Base-by-base conservation (phyloP, 2,888 invertebrate species). In the Spatulosminthurus flaviceps region DNA sequence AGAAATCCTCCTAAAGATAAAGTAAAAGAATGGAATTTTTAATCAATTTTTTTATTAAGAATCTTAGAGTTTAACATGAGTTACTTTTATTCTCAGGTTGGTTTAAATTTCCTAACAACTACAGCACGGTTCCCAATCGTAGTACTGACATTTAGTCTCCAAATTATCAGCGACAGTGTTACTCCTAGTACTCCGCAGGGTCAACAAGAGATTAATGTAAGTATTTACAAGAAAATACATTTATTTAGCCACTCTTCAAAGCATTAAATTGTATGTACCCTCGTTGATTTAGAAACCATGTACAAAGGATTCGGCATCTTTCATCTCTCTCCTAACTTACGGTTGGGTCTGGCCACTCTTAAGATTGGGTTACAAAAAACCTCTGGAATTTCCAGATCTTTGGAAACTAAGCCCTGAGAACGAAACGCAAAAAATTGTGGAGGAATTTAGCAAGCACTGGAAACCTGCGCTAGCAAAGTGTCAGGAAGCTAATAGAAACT, bases 351-450 rank as follows among this genome's bases (percentile, higher is more conserved):
- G 4, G 9, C 51, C 51, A 19, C 51, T 51, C 5, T 19, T 51
- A 13, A 87, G 88, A 82, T 86, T 87, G 67, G 90, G 90, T 0
- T 90, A 88, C 86, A 87, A 87, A 77, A 88, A 88, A 75, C 88
- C 90, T 0, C 85, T 92, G 80, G 88, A 87, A 60, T 86, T 86
- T 66, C 86, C 88, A 24, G 90, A 91, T 84, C 86, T 91, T 70
- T 91, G 90, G 90, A 87, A 89, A 51, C 85, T 91, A 80, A 90
- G 89, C 80, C 86, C 87, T 1, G 86, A 87, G 21, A 88, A 89
- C 83, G 86, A 85, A 67, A 87, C 87, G 43, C 82, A 81, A 28
- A 80, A 82, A 43, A 85, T 89, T 41, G 86, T 87, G 11, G 87
- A 87, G 1, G 79, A 80, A 29, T 89, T 89, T 84, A 87, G 89